A percentile compares a stretch with the other conserved stretches of the same genome.
These are phyloP conservation scores for Nemotelus pantherinus DNA, from an alignment of 2,888 invertebrate species.

Conservation along the genomic window DNA sequence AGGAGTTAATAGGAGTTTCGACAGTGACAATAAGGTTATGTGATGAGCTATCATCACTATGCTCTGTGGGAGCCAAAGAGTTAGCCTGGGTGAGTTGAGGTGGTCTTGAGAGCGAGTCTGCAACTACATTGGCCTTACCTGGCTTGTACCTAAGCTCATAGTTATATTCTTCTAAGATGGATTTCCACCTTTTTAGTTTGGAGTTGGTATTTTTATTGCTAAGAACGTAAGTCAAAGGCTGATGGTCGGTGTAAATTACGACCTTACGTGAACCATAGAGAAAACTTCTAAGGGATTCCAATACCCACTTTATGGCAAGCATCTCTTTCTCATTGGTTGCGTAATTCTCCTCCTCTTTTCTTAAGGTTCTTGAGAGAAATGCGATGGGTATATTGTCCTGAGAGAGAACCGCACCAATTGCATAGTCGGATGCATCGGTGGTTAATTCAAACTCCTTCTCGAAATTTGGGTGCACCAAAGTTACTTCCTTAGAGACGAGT, in stretches of 20 bases:
- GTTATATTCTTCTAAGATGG: constrained; percentile 46
- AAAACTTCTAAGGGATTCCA: constrained; percentile 4
- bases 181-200: constrained; percentile 51
- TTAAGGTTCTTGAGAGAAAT: constrained; percentile 15
- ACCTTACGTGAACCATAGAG: constrained; percentile 7
- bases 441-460: constrained; percentile 44
- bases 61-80: constrained; percentile 1
- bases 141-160: constrained; percentile 39
- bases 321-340: constrained; percentile 35
- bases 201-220: constrained; percentile 50
- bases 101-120: constrained; percentile 46
- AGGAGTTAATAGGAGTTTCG: constrained; percentile 37
- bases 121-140: constrained; percentile 47
- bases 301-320: constrained; percentile 28
- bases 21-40: constrained; percentile 20
- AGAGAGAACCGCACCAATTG: constrained; percentile 10
- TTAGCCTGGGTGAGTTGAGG: constrained; percentile 22
- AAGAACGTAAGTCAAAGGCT: constrained; percentile 37
- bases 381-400: constrained; percentile 8
- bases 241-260: background rate
- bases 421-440: constrained; percentile 30
- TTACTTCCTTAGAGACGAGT: constrained; percentile 44
- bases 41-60: constrained; percentile 22
- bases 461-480: constrained; percentile 41
- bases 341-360: constrained; percentile 23